Base-by-base conservation (phyloP, 2,113 vertebrate genomes). In the Paramormyrops kingsleyae region DNA sequence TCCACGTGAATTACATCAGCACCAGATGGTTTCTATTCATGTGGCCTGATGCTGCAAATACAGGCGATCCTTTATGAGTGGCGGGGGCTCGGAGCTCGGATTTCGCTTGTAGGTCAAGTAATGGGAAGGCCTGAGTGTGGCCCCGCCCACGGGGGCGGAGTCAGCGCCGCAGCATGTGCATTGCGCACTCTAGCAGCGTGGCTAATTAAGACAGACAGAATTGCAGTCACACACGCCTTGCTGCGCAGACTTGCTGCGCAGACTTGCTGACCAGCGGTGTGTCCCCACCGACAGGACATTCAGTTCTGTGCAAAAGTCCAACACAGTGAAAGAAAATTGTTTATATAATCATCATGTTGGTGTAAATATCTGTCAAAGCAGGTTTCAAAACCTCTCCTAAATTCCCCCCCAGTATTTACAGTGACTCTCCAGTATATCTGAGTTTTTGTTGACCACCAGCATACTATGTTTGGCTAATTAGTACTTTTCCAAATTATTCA, bases 21-120 rank as follows among this genome's bases (percentile, higher is more conserved):
- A 90, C 93, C 92, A 94, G 94, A 94, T 94, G 93, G 91, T 88
- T 93, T 89, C 91, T 89, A 91, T 93, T 92, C 91, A 91, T 89
- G 49, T 46, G 87, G 87, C 85, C 70, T 70, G 53, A 91, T 93
- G 90, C 91, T 90, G 15, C 59, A 74, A 88, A 31, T 42, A 74
- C 56, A 27, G 46, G 4, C 9, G n/a, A 49, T 21, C 87, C 62
- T 24, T 74, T 44, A 31, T 88, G n/a, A 42, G 12, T 24, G 24
- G 59, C 8, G 12, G 44, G 47, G 44, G 46, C n/a, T 44, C 21
- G 19, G 44, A 47, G 27, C 24, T 31, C 46, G 9, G 59, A 62
- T 87, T 49, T 39, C 87, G 87, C 59, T 88, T 42, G 10, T 46
- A 56, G 62, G 56, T 66, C 62, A 35, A 17, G 17, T 31, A 2